Base-by-base conservation (phyloP, 2,888 invertebrate species). In the Alsophila aescularia region DNA sequence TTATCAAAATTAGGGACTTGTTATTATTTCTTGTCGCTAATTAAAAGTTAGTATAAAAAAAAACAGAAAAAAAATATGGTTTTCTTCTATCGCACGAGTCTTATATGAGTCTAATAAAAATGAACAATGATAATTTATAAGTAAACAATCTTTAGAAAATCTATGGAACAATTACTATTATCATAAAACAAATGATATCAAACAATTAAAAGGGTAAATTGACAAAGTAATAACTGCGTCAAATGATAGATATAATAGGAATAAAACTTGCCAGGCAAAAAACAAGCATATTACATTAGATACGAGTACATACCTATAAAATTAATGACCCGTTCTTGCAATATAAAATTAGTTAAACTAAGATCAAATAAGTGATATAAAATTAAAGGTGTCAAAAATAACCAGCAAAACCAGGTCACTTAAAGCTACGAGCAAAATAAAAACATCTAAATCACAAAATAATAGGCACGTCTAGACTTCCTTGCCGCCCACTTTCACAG, bases 401-500 rank as follows among this genome's bases (percentile, higher is more conserved):
- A 53, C 0, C 2, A 10, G 41, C 36, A 49, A 37, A 55, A 40
- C 27, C 34, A 36, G 44, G 39, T 35, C 53, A 37, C 31, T 12
- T 36, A 42, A 7, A 54, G 37, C 32, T 49, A 18, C 27, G 41
- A 39, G 14, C 39, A 35, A 48, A 57, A 39, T 39, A 56, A 52
- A 57, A 51, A 58, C 58, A 29, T 32, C 60, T 60, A 61, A 60
- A 59, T 64, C 62, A 60, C 37, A 59, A 58, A 54, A 56, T 56
- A 51, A 52, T 52, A 48, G 47, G 18, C 59, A 45, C 35, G 62
- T 60, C 62, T 62, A 65, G 65, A 62, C 64, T 59, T 36, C 56
- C 54, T 45, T 27, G 13, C 58, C 60, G 55, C 62, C 65, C 56
- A 66, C 68, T 68, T 68, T 68, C 68, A 66, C 59, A 58, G 58